Evolutionary conservation across 2,888 invertebrate species (phyloP), one percentile per base, ranked within the genome.

Genomic region (Corythucha ciliata): DNA sequence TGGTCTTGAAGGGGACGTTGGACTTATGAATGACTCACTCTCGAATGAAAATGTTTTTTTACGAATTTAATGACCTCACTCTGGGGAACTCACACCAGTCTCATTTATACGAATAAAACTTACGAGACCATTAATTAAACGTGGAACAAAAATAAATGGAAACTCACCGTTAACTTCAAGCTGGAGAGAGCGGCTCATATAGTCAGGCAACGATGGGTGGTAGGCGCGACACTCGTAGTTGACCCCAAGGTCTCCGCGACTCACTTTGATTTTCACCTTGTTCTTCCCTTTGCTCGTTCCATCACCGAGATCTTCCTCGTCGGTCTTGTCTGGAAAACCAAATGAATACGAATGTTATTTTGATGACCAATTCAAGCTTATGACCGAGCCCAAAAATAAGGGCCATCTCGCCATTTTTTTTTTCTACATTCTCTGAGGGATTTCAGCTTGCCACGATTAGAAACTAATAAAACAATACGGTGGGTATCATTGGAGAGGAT

Each of bases 151-250:
- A 10, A 16, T 10, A 37, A 7, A 12, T 37, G 8, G 10, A 16
- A 27, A 71, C 80, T 74, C 68, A 87, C 86, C 84, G 68, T 83
- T 75, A 34, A 86, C 81, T 64, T 85, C 81, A 24, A 83, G 72
- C 56, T 75, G 74, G 54, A 86, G 69, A 64, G 71, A 72, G 55
- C 74, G 73, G 14, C 74, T 69, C 52, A 81, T 73, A 3, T 78
- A 76, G 37, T 75, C 71, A 24, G 75, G 74, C 18, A 85, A 67
- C 0, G 84, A 83, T 1, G 77, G 77, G 39, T 82, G 85, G 52
- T 78, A 76, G 39, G 83, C 82, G 59, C 75, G 75, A 64, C 86
- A 87, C 61, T 78, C 78, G 62, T 83, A 79, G 60, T 76, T 76
- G 1, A 82, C 80, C 2, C 77, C 78, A 52, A 88, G 69, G 69